A percentile compares a stretch with the other conserved stretches of the same genome.
Evolutionary conservation across 1,140 invertebrate species (phyloP).

Genomic region (Drosophila baimaii): DNA sequence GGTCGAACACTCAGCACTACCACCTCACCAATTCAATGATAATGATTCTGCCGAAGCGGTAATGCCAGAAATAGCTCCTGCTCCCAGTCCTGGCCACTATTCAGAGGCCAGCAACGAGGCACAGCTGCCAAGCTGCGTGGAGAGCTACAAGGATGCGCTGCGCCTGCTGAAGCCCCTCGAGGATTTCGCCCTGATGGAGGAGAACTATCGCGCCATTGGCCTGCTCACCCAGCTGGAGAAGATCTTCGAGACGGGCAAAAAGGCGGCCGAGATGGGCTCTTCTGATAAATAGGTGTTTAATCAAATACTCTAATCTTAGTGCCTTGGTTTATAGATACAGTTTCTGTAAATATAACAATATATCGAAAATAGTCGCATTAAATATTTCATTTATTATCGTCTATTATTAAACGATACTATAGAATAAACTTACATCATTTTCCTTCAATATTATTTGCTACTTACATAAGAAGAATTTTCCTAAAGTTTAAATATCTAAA

Average conservation of each 20-base stretch:
- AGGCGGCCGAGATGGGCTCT: neutral
- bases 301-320: neutral
- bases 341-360: neutral
- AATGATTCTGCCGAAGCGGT: neutral
- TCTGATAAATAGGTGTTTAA: neutral
- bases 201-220: slow-evolving; percentile 81
- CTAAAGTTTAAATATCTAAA: neutral
- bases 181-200: slow-evolving; percentile 75
- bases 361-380: too few species aligned
- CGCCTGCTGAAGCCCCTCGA: slow-evolving; percentile 77
- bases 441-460: neutral
- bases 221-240: slow-evolving; percentile 75
- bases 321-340: neutral
- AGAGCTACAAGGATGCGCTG: slow-evolving; percentile 71
- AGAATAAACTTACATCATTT: too few species aligned
- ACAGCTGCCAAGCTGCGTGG: slow-evolving; percentile 57
- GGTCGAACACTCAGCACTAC: slow-evolving; percentile 37
- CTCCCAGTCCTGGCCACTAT: slow-evolving; percentile 40
- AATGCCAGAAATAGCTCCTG: neutral
- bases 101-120: slow-evolving; percentile 53
- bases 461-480: too few species aligned
- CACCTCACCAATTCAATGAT: slow-evolving; percentile 2
- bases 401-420: too few species aligned
- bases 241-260: slow-evolving; percentile 56
- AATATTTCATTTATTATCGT: too few species aligned